Evolutionary conservation across 2,797 vertebrate genomes (phyloP), one percentile per base, ranked within the genome.

Genomic region (Columba guinea): DNA sequence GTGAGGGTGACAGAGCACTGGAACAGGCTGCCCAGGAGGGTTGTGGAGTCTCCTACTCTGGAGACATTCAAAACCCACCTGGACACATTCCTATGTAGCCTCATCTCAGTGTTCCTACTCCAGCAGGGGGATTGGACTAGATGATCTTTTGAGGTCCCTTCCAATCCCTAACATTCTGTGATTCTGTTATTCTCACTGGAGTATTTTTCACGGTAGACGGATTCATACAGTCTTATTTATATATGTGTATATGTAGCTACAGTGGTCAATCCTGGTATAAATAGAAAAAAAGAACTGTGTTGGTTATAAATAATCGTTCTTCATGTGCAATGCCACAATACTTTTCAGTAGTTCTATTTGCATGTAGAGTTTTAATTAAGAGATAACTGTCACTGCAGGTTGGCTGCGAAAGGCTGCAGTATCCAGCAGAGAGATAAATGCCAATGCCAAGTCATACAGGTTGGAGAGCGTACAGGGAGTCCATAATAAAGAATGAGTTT

Each of bases 361-460:
- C 97, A 96, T 97, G 97, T 97, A 88, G 97, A 95, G 96, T 97
- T 98, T 98, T 98, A 98, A 98, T 98, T 98, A 98, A 98, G 98
- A 97, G 96, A 97, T 97, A 98, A 97, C 97, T 98, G 97, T 98
- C 98, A 76, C 98, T 97, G 91, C 97, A 97, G 98, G 98, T 97
- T 97, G 96, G 96, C 97, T 98, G 89, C 96, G 97, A 97, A 98
- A 98, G 95, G 96, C 97, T 97, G 83, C 80, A 91, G 13, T 90
- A 96, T 98, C 98, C 98, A 98, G 83, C 98, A 96, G 98, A 93
- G 98, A 98, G 91, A 97, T 97, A 97, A 97, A 98, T 97, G 87
- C 94, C 81, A 81, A 26, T 95, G 97, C 97, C 97, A 98, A 97
- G 92, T 97, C 94, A 91, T 96, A 95, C 96, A 96, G 97, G 97